Evolutionary conservation across 2,113 vertebrate genomes (phyloP).

Genomic region (Oryctolagus cuniculus): mOryCun1.1 NC_091433.1:140550501-140551000

Average conservation of each 20-base stretch:
- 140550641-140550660: too few relatives aligned
- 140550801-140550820: not conserved
- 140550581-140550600: not conserved
- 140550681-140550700: too few relatives aligned
- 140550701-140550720: too few relatives aligned
- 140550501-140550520: not conserved
- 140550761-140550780: too few relatives aligned
- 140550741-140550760: too few relatives aligned
- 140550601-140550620: not conserved
- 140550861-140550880: not conserved
- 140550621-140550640: not conserved
- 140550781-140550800: too few relatives aligned
- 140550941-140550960: not conserved
- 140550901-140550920: not conserved
- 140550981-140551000: constrained; percentile 27
- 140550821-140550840: not conserved
- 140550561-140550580: not conserved
- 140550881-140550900: not conserved
- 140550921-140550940: constrained; percentile 12
- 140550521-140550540: not conserved
- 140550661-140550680: too few relatives aligned
- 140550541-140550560: not conserved
- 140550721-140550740: too few relatives aligned
- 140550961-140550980: not conserved
- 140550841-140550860: not conserved